phyloP scores from a whole-genome alignment of 2,888 invertebrate species.

The Eulithis testata region DNA sequence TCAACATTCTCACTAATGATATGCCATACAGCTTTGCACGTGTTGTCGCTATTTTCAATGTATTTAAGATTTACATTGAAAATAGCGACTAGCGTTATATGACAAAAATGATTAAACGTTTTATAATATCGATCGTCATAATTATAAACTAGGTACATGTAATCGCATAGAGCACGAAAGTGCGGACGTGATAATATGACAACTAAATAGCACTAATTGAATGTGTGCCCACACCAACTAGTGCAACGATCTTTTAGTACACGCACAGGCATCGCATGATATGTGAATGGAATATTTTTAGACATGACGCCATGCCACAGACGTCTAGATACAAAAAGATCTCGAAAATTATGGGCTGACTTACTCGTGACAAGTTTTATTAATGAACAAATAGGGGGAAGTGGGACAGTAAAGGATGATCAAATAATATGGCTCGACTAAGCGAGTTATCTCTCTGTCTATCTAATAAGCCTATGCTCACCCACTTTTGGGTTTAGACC shows the following conservation, averaged over 20 bases:
- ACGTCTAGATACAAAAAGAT: constrained; percentile 38
- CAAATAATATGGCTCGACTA: not conserved
- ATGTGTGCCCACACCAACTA: constrained; percentile 50
- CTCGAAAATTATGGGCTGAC: constrained; percentile 14
- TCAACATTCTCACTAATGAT: too few relatives aligned
- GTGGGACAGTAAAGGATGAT: constrained; percentile 4
- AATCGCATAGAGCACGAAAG: constrained; percentile 35
- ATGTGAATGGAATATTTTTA: constrained; percentile 60
- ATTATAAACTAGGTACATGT: constrained; percentile 8
- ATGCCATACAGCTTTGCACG: too few relatives aligned
- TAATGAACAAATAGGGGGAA: constrained; percentile 7
- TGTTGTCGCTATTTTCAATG: too few relatives aligned
- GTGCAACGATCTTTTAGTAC: constrained; percentile 54
- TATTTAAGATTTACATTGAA: too few relatives aligned
- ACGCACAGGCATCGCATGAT: constrained; percentile 46
- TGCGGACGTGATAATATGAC: constrained; percentile 55
- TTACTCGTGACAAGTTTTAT: constrained; percentile 20
- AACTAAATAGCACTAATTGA: constrained; percentile 61
- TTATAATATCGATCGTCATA: constrained; percentile 23
- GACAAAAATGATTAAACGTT: constrained; percentile 1
- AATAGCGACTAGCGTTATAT: too few relatives aligned
- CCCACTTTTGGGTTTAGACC: too few relatives aligned
- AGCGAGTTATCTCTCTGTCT: too few relatives aligned
- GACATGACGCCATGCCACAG: constrained; percentile 48
- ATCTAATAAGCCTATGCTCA: too few relatives aligned